phyloP scores from a whole-genome alignment of 2,797 vertebrate genomes.

The Enteromius thamalakanensis region DNA sequence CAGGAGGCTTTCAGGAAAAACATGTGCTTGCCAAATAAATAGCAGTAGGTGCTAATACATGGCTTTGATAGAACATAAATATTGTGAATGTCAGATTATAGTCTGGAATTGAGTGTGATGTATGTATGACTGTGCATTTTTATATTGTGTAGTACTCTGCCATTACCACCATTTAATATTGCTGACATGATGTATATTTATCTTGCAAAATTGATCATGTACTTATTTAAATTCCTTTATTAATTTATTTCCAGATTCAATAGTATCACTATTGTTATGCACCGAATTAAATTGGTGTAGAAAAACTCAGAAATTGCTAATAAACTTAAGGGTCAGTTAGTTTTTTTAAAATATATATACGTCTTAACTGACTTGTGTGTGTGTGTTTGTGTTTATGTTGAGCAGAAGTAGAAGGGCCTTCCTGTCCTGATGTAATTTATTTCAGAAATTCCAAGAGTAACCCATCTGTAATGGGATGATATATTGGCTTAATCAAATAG shows the following conservation, averaged over 20 bases:
- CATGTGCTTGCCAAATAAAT: conserved; percentile 4
- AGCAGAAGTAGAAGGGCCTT: conserved; percentile 18
- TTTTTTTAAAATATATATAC: neutral
- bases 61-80: conserved; percentile 15
- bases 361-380: neutral
- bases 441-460: conserved; percentile 36
- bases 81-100: conserved; percentile 26
- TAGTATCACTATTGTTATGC: neutral
- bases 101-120: neutral
- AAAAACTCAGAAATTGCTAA: neutral
- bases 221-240: neutral
- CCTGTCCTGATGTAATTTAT: conserved; percentile 39
- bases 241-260: neutral
- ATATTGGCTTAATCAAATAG: conserved; percentile 82
- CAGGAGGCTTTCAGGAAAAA: conserved; percentile 29
- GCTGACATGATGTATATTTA: neutral
- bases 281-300: neutral
- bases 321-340: neutral
- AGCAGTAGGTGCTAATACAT: neutral
- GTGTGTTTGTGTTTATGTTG: conserved; percentile 21
- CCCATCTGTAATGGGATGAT: conserved; percentile 71
- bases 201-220: neutral
- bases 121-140: neutral
- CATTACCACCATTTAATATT: neutral
- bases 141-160: neutral